A percentile compares a stretch with the other conserved stretches of the same genome.
These are phyloP conservation scores for Alcedo atthis DNA, from an alignment of 2,797 vertebrate genomes.

Conservation along the genomic window DNA sequence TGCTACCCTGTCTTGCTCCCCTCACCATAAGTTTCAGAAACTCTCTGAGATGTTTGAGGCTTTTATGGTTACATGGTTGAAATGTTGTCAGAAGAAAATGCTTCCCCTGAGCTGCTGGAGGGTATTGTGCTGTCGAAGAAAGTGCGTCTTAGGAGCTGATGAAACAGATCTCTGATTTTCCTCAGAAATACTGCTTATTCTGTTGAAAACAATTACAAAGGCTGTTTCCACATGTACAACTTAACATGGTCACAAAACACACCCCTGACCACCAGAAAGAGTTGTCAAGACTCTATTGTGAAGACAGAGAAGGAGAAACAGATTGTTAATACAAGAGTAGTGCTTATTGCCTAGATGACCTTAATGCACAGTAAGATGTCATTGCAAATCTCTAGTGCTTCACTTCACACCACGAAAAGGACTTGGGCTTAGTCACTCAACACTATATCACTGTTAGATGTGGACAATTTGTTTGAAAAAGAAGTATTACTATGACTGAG, in stretches of 20 bases:
- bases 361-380: background rate
- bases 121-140: background rate
- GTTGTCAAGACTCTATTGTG: background rate
- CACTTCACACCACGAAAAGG: background rate
- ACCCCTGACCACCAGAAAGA: background rate
- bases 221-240: background rate
- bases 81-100: background rate
- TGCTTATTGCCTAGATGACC: background rate
- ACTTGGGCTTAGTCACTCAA: background rate
- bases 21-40: background rate
- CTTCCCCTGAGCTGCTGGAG: background rate
- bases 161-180: background rate
- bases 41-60: background rate
- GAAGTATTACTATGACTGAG: background rate
- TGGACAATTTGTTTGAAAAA: background rate
- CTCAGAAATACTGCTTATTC: background rate
- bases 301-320: background rate
- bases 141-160: background rate
- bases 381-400: slow-evolving; percentile 13
- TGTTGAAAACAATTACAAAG: background rate
- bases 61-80: background rate
- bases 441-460: background rate
- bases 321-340: background rate
- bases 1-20: background rate
- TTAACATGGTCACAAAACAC: background rate